phyloP scores from a whole-genome alignment of 2,113 vertebrate species.

The Athene cunicularia region DNA sequence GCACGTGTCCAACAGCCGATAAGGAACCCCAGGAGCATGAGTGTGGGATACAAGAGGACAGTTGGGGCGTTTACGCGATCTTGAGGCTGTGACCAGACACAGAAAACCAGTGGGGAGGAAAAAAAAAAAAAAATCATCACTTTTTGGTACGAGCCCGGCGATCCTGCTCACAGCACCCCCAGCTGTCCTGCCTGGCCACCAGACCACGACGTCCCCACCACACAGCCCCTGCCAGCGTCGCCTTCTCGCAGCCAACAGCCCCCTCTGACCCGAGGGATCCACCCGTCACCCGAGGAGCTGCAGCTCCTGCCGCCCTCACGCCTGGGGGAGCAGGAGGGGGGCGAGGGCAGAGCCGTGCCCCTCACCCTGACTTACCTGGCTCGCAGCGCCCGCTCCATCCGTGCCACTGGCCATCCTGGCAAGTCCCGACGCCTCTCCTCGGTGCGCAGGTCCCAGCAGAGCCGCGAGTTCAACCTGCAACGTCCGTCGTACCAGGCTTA shows the following conservation, averaged over 20 bases:
- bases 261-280: not conserved
- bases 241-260: not conserved
- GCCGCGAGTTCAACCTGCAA: not conserved
- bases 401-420: accelerated
- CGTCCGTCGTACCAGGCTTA: not conserved
- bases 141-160: not conserved
- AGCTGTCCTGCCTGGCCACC: not conserved
- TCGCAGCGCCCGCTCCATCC: accelerated
- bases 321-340: not conserved
- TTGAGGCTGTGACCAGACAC: not conserved
- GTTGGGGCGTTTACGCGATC: accelerated
- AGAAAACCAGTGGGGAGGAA: accelerated
- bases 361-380: not conserved
- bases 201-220: accelerated
- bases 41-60: accelerated
- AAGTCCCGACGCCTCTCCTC: not conserved
- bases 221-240: not conserved
- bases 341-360: not conserved
- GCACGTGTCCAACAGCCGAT: accelerated
- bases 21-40: accelerated
- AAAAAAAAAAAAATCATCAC: accelerated
- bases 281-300: not conserved
- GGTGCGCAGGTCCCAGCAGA: not conserved
- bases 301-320: not conserved
- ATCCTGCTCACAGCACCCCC: not conserved